Base-by-base conservation (phyloP, 2,113 vertebrate species). In the Atlantisia rogersi region DNA sequence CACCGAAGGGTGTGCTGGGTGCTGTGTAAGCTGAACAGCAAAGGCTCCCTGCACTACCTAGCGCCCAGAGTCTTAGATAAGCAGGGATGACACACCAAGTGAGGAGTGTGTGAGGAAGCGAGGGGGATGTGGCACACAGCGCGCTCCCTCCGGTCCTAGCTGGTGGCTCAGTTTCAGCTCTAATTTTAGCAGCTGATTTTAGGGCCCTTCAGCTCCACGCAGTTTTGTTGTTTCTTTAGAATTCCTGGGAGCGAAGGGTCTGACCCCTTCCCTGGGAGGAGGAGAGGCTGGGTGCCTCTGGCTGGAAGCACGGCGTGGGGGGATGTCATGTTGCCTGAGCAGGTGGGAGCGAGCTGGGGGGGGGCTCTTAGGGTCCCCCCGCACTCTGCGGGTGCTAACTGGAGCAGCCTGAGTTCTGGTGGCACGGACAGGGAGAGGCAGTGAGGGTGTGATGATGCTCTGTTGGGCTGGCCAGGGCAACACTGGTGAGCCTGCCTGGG, bases 91-190 rank as follows among this genome's bases (percentile, higher is more conserved):
- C 94, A 97, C 93, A 95, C 86, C 2, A 13, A 85, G 70, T 19
- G 82, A 91, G 95, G 95, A 94, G 81, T 0, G n/a, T 95, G 95
- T 91, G 84, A 95, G 95, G 86, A 95, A 91, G 77, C 3, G 89
- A 96, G 95, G 94, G 95, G 96, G 96, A 94, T 95, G 93, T 95
- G 89, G 89, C 95, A 94, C 93, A 92, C 91, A 89, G 94, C 18
- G 12, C 3, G 0, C 69, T 95, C 91, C 89, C 93, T 90, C 86
- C 5, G 6, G 58, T 80, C 88, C 88, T 93, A 11, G 42, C 73
- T 95, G 83, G 94, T 70, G 73, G 89, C 95, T 97, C 86, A 69
- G 74, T 95, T 97, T 91, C 93, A 96, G 94, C 84, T 95, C 91
- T 95, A 91, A 95, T 95, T 96, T 96, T 96, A 96, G 92, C 64